A percentile compares a stretch with the other conserved stretches of the same genome.
Conservation (phyloP, 2,113 vertebrate species). For the Brachyistius frenatus region DNA sequence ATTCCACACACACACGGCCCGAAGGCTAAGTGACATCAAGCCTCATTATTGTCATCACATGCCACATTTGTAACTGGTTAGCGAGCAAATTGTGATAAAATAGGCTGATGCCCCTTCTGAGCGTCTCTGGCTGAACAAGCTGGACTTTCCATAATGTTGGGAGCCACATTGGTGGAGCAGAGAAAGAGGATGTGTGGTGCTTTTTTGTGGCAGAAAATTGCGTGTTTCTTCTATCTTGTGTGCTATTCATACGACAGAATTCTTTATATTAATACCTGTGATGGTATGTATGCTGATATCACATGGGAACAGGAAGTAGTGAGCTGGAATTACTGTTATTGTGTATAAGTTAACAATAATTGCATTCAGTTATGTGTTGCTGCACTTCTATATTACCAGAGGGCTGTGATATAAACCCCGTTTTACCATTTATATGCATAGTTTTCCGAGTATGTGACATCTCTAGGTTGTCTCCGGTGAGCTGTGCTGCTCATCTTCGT, state of each 20-base stretch:
- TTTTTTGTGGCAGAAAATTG: conserved; percentile 15
- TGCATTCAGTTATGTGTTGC: too few species aligned
- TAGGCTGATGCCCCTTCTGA: conserved; percentile 84
- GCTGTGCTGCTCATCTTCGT: neutral
- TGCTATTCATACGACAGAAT: neutral
- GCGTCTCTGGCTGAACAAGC: conserved; percentile 79
- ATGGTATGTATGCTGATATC: neutral
- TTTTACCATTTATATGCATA: neutral
- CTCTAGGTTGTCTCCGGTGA: conserved; percentile 10
- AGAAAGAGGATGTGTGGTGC: conserved; percentile 16
- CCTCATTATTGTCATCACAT: conserved; percentile 96
- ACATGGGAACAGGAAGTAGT: too few species aligned
- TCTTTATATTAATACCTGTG: neutral
- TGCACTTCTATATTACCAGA: too few species aligned
- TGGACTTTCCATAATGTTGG: conserved; percentile 75
- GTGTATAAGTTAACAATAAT: neutral
- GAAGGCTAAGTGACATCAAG: conserved; percentile 92
- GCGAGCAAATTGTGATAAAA: conserved; percentile 94
- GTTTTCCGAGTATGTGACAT: neutral
- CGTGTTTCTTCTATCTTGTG: neutral
- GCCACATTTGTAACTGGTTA: conserved; percentile 95
- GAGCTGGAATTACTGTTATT: conserved; percentile 4
- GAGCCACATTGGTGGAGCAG: conserved; percentile 10
- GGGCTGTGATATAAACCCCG: neutral
- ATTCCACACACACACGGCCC: conserved; percentile 87